Conservation (phyloP, 2,888 invertebrate species). For the Dynastes maya region DNA sequence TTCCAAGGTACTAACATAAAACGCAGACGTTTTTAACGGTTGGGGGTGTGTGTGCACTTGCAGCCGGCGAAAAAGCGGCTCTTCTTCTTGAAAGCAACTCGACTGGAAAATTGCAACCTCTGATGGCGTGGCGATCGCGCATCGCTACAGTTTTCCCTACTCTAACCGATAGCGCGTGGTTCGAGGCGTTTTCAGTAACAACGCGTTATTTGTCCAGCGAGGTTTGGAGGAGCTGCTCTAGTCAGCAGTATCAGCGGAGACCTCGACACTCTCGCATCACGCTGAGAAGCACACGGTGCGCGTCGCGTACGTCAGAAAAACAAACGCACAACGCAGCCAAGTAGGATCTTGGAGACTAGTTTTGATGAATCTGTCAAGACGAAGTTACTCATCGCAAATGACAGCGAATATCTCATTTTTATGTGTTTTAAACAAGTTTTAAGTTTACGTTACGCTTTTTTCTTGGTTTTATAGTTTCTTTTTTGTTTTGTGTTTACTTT, state of each 20-base stretch:
- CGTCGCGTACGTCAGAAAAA: conserved; percentile 8
- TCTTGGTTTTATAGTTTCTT: not conserved
- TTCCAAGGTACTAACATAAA: too few species aligned
- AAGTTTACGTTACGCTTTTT: too few species aligned
- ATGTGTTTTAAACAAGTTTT: too few species aligned
- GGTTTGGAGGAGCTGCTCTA: not conserved
- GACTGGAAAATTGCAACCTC: conserved; percentile 12
- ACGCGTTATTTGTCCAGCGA: conserved; percentile 4
- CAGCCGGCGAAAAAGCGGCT: not conserved
- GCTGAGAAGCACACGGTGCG: conserved; percentile 8
- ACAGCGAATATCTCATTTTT: too few species aligned
- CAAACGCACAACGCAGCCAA: not conserved
- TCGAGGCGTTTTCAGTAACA: not conserved
- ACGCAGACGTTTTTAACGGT: too few species aligned
- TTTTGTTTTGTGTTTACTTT: not conserved
- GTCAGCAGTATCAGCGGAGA: conserved; percentile 33
- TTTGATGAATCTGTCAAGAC: not conserved
- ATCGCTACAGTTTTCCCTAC: conserved; percentile 22
- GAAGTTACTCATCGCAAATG: not conserved
- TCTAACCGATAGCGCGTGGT: not conserved
- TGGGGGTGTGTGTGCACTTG: too few species aligned
- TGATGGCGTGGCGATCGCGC: not conserved
- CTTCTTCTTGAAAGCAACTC: not conserved
- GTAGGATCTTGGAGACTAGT: not conserved
- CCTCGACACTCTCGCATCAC: not conserved